Base-by-base conservation (phyloP, 2,888 invertebrate genomes). In the Eristalis tenax region DNA sequence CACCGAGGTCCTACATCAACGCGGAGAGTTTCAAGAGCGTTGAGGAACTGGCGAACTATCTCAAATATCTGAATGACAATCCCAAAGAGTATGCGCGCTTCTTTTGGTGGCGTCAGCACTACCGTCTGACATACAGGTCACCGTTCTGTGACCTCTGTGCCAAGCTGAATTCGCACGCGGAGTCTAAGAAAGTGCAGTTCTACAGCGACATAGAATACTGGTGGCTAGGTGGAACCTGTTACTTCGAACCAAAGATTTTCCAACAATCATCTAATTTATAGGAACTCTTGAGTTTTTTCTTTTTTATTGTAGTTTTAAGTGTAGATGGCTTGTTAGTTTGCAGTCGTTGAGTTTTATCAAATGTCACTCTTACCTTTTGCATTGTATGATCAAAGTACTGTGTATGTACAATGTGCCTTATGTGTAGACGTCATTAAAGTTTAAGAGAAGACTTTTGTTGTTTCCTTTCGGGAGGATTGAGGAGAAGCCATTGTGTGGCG, bases 1-100 rank as follows among this genome's bases (percentile, higher is more conserved):
- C 96, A 0, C 94, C 94, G 0, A 92, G 94, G 81, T 95, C 95
- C 0, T 96, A 94, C 91, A 95, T 96, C 76, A 94, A 96, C 91
- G 95, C 95, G 1, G 94, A 95, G 88, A 94, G 94, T 88, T 96
- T 95, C 89, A 92, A 93, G 5, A 93, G 93, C 1, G 94, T 94
- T 1, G 92, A 93, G 89, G 93, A 94, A 22, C 92, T 96, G 88
- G 96, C 95, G 0, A 90, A 92, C 8, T 95, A 95, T 90, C 91
- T 96, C 90, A 84, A 88, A 4, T 91, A 89, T 78, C 89, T 93
- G 66, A 89, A 89, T 35, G 86, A 89, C 1, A 93, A 95, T 91
- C 94, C 94, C 64, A 91, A 92, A 0, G 93, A 94, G 77, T 96
- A 96, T 92, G 94, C 94, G 89, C 94, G 94, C 88, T 96, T 95